phyloP scores from a whole-genome alignment of 2,888 invertebrate species.

The Lasioglossum villosulum region DNA sequence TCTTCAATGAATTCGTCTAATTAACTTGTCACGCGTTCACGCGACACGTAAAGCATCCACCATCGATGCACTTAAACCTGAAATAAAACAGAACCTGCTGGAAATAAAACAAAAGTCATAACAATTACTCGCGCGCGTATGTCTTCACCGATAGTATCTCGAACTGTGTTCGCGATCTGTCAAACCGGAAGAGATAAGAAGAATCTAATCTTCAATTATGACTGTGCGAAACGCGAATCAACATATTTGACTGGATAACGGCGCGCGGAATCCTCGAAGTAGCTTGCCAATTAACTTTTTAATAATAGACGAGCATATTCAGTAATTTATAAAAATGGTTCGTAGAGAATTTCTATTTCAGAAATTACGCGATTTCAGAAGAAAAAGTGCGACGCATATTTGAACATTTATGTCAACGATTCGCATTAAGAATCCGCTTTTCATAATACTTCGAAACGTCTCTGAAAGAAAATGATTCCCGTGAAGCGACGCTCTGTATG shows the following conservation, averaged over 20 bases:
- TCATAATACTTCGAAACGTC: too few species aligned
- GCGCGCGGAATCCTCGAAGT: too few species aligned
- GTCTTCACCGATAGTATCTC: not conserved
- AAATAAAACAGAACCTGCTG: not conserved
- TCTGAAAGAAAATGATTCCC: not conserved
- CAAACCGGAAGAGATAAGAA: not conserved
- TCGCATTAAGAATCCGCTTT: not conserved
- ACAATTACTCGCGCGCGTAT: not conserved
- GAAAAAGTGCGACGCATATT: not conserved
- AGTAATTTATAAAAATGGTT: too few species aligned
- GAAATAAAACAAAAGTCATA: not conserved
- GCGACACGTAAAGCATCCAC: not conserved
- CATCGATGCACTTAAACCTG: not conserved
- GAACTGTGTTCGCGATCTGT: not conserved
- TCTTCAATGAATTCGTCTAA: not conserved
- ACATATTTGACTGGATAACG: too few species aligned
- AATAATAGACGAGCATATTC: too few species aligned
- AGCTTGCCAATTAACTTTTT: too few species aligned
- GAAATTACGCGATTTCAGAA: too few species aligned
- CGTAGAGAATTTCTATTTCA: too few species aligned
- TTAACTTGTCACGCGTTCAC: not conserved
- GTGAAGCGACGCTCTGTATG: not conserved
- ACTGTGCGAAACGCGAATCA: too few species aligned
- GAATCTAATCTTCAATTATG: not conserved
- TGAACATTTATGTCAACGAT: not conserved